A percentile compares a stretch with the other conserved stretches of the same genome.
phyloP scores from a whole-genome alignment of 2,888 invertebrate genomes.

The Lordiphosa fenestrarum region DNA sequence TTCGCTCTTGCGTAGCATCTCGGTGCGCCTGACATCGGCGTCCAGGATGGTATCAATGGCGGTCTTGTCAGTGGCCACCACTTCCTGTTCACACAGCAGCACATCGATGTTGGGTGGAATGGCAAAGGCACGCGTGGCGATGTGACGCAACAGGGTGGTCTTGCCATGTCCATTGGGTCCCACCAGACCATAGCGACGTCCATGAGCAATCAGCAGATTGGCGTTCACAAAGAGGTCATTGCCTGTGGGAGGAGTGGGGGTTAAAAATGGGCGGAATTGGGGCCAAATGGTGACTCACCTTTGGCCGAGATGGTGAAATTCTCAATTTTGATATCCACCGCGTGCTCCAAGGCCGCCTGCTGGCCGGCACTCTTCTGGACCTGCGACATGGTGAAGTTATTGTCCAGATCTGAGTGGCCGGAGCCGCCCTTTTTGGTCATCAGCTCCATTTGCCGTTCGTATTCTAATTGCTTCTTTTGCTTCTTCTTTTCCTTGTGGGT shows the following conservation, averaged over 20 bases:
- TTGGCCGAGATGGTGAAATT: slow-evolving; percentile 98
- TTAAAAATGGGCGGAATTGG: not conserved
- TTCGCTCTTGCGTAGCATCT: slow-evolving; percentile 90
- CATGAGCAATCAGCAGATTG: slow-evolving; percentile 93
- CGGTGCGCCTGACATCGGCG: slow-evolving; percentile 93
- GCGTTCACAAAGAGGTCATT: slow-evolving; percentile 98
- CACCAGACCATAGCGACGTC: slow-evolving; percentile 97
- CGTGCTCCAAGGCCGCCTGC: slow-evolving; percentile 91
- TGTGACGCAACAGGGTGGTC: slow-evolving; percentile 96
- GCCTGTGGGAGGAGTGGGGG: slow-evolving; percentile 78
- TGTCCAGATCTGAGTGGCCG: slow-evolving; percentile 93
- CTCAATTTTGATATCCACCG: slow-evolving; percentile 98
- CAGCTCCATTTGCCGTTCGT: slow-evolving; percentile 92
- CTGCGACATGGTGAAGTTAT: slow-evolving; percentile 97
- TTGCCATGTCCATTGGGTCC: slow-evolving; percentile 99
- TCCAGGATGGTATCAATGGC: slow-evolving; percentile 96
- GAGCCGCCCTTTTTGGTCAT: slow-evolving; percentile 93
- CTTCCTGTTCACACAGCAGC: slow-evolving; percentile 98
- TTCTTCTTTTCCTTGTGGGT: slow-evolving; percentile 96
- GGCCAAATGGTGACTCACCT: slow-evolving; percentile 80
- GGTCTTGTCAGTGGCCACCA: slow-evolving; percentile 94
- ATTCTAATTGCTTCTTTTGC: slow-evolving; percentile 92
- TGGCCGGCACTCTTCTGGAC: slow-evolving; percentile 88
- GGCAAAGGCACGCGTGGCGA: slow-evolving; percentile 93
- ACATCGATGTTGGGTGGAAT: slow-evolving; percentile 98